Conservation (phyloP, 2,888 invertebrate species). For the Ernsta delagoae region DNA sequence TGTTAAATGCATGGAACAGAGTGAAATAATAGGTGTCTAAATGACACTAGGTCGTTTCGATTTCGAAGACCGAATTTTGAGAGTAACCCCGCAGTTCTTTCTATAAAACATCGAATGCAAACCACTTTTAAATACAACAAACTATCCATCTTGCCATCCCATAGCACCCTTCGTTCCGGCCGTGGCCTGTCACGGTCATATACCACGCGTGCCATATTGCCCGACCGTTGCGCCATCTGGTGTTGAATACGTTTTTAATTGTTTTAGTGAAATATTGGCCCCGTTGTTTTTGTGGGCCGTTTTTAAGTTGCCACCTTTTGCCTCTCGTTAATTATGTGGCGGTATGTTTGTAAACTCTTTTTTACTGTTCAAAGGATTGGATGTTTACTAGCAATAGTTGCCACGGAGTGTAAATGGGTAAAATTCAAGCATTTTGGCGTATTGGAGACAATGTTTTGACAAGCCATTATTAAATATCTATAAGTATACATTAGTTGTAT, state of each 20-base stretch:
- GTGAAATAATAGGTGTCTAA: no score
- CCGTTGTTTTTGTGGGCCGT: conserved; percentile 24
- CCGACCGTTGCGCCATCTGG: conserved; percentile 56
- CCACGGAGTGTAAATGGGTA: no score
- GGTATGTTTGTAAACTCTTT: background rate
- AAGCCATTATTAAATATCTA: no score
- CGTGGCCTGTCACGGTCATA: conserved; percentile 47
- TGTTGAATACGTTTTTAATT: conserved; percentile 52
- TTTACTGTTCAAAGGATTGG: background rate
- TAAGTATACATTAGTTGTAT: no score
- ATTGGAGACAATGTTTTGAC: no score
- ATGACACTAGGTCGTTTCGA: no score
- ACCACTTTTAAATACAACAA: background rate
- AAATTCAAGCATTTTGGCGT: no score
- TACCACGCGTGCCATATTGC: conserved; percentile 60
- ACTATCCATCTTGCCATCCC: conserved; percentile 17
- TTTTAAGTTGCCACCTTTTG: conserved; percentile 27
- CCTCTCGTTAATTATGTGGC: conserved; percentile 25
- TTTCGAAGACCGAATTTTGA: no score
- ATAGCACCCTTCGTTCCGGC: conserved; percentile 34
- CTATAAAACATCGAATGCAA: background rate
- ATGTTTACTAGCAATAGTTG: background rate
- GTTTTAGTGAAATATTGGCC: conserved; percentile 42
- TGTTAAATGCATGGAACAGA: no score
- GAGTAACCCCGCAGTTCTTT: no score